A percentile compares a stretch with the other conserved stretches of the same genome.
These are phyloP conservation scores for western clawed frog (Xenopus tropicalis) DNA, from an alignment of 2,113 vertebrate species.

Conservation along the genomic window DNA sequence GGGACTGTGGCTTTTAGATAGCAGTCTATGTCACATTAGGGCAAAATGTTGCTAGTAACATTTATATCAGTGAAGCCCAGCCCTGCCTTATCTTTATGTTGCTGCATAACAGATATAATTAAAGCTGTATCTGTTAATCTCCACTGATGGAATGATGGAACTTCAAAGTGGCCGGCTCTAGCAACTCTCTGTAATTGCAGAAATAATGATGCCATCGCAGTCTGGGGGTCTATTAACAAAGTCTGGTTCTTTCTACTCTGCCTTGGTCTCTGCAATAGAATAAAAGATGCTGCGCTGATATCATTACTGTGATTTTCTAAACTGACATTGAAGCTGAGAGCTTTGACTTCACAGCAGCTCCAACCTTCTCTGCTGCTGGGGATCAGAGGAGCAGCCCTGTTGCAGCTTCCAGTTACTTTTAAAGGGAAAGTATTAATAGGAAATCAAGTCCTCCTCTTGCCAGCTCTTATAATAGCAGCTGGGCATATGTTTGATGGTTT, in stretches of 20 bases:
- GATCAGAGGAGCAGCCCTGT: not conserved
- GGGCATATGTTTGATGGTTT: no score
- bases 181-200: not conserved
- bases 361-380: not conserved
- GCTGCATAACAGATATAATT: no score
- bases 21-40: no score
- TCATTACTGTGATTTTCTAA: conserved; percentile 1
- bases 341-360: not conserved
- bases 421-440: no score
- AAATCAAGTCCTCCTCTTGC: no score
- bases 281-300: not conserved
- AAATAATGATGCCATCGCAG: not conserved
- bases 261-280: conserved; percentile 9
- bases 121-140: not conserved
- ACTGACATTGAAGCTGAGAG: no score
- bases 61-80: no score
- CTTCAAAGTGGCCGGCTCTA: not conserved
- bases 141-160: not conserved
- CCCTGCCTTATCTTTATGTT: no score
- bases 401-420: no score
- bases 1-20: no score
- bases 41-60: no score
- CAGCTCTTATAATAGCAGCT: no score
- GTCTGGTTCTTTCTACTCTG: not conserved
- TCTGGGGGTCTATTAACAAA: not conserved